phyloP scores from a whole-genome alignment of 2,888 invertebrate species.

The Eilema griseolum region DNA sequence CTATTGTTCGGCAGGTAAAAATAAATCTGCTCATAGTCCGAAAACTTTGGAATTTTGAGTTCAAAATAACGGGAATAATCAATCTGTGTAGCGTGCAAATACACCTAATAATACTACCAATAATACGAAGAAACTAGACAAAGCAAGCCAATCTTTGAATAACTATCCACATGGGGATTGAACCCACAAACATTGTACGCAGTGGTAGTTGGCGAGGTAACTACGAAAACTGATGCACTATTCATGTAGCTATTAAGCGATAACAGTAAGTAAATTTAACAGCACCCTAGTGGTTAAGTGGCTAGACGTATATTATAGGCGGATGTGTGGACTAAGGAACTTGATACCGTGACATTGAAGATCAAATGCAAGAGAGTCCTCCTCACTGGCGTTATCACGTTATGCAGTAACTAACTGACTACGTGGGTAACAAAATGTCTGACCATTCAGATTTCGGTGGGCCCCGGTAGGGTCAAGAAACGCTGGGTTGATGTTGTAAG shows the following conservation, averaged over 20 bases:
- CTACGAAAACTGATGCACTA: background rate
- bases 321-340: background rate
- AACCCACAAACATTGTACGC: background rate
- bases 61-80: background rate
- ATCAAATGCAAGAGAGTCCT: too few relatives aligned
- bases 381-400: too few relatives aligned
- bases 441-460: too few relatives aligned
- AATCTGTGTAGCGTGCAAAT: background rate
- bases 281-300: background rate
- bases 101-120: background rate
- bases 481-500: too few relatives aligned
- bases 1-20: background rate
- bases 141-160: background rate
- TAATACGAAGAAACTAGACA: background rate
- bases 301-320: background rate
- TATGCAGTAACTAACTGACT: too few relatives aligned
- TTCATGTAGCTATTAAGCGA: conserved; percentile 2
- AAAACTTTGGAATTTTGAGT: background rate
- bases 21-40: background rate
- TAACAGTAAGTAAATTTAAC: conserved; percentile 4
- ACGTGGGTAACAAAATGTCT: too few relatives aligned
- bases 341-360: too few relatives aligned
- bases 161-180: conserved; percentile 5
- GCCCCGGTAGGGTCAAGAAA: too few relatives aligned
- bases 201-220: background rate